phyloP scores from a whole-genome alignment of 2,797 vertebrate species.

The Halcyon smyrnensis region DNA sequence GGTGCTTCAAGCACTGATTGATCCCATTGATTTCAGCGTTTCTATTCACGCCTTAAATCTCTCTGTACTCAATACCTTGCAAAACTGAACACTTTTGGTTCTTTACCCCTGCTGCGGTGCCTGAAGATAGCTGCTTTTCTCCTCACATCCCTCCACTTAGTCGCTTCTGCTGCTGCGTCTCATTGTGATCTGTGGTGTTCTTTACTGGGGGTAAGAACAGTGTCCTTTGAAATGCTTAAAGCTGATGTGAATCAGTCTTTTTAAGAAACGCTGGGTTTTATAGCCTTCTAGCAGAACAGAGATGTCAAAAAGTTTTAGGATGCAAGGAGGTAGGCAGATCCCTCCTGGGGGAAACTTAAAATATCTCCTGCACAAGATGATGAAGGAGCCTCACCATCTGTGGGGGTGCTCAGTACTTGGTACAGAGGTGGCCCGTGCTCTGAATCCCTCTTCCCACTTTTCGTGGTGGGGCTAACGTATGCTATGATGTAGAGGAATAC shows the following conservation, averaged over 20 bases:
- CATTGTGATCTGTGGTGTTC: accelerated
- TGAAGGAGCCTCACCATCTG: background rate
- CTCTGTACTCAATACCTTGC: accelerated
- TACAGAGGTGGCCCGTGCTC: background rate
- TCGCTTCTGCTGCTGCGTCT: background rate
- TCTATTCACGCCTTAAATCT: background rate
- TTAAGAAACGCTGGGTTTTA: background rate
- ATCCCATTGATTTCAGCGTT: background rate
- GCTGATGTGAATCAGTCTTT: background rate
- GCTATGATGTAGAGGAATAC: background rate
- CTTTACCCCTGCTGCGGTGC: background rate
- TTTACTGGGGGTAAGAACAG: background rate
- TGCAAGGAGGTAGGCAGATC: background rate
- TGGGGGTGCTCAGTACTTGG: background rate
- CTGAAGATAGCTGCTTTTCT: background rate
- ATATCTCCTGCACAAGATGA: background rate
- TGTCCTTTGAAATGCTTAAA: background rate
- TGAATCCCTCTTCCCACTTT: background rate
- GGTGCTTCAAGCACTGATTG: accelerated
- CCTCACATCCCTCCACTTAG: background rate
- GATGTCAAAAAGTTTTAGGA: background rate
- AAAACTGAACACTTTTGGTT: background rate
- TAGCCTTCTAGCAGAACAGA: background rate
- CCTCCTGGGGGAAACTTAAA: background rate
- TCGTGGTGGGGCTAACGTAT: background rate